Evolutionary conservation across 2,113 vertebrate genomes (phyloP).

Genomic region (Casuarius casuarius): DNA sequence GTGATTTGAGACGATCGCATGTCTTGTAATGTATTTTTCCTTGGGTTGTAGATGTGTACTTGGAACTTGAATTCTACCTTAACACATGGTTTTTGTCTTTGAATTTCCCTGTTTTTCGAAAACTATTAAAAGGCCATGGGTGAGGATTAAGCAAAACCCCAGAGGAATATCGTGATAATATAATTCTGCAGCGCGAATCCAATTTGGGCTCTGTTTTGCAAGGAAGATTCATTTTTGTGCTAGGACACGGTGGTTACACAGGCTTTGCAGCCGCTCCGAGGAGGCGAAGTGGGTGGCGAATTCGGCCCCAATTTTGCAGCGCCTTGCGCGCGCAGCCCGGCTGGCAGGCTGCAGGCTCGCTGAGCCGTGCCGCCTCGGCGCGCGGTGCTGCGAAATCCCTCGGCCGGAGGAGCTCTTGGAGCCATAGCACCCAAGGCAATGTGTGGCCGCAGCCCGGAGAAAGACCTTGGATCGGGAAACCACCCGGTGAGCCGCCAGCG

Average conservation of each 20-base stretch:
- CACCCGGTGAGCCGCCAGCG: background rate
- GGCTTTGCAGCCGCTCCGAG: background rate
- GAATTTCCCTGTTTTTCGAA: background rate
- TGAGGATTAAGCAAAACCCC: constrained; percentile 9
- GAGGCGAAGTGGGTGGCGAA: background rate
- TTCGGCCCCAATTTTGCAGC: background rate
- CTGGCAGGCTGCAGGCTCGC: background rate
- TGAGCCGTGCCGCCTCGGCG: background rate
- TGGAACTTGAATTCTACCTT: background rate
- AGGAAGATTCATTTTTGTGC: background rate
- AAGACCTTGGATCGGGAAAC: background rate
- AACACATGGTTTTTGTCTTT: background rate
- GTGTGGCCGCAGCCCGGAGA: background rate
- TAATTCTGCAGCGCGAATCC: background rate
- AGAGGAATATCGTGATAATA: background rate
- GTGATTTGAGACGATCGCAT: background rate
- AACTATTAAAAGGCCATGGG: background rate
- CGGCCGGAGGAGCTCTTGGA: background rate
- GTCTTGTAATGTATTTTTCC: background rate
- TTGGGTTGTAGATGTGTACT: background rate
- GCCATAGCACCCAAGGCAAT: background rate
- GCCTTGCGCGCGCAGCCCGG: background rate
- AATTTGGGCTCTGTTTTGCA: background rate
- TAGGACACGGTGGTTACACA: background rate
- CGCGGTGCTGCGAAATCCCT: rapidly evolving